A percentile compares a stretch with the other conserved stretches of the same genome.
phyloP scores from a whole-genome alignment of 2,113 vertebrate genomes.

The Archilochus colubris region DNA sequence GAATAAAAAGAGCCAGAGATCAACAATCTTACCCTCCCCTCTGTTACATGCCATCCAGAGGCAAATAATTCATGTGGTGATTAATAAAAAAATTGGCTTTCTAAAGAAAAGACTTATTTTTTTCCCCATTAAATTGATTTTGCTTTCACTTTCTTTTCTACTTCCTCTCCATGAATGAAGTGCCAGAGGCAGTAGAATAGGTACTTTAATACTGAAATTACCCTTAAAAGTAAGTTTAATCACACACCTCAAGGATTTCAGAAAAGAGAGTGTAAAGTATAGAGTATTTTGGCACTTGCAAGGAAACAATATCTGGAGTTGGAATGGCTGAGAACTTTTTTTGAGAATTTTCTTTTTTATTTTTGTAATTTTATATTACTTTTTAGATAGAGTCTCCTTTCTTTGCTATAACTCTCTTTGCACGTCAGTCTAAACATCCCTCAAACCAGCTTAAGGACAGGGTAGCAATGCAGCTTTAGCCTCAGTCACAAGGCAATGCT shows the following conservation, averaged over 20 bases:
- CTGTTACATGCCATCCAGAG: neutral
- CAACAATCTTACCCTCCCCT: neutral
- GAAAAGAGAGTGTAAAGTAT: neutral
- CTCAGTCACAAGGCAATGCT: neutral
- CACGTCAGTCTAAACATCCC: neutral
- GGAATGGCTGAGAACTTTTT: neutral
- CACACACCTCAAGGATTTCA: neutral
- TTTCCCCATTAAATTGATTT: neutral
- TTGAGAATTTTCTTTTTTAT: neutral
- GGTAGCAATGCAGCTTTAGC: fast-evolving
- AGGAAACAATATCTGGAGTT: neutral
- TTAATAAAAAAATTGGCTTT: neutral
- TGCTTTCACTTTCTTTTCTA: neutral
- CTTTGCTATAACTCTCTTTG: neutral
- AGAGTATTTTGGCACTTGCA: neutral
- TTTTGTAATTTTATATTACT: neutral
- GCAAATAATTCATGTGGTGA: neutral
- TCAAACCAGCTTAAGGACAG: neutral
- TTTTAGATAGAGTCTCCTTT: neutral
- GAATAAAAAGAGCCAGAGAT: neutral
- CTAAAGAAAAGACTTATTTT: neutral
- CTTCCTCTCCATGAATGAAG: neutral
- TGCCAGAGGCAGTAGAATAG: neutral
- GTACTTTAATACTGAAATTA: slow-evolving; percentile 22
- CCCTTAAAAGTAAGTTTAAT: slow-evolving; percentile 19